A percentile compares a stretch with the other conserved stretches of the same genome.
phyloP scores from a whole-genome alignment of 1,140 invertebrate species.

The Pseudomyrmex sp. region DNA sequence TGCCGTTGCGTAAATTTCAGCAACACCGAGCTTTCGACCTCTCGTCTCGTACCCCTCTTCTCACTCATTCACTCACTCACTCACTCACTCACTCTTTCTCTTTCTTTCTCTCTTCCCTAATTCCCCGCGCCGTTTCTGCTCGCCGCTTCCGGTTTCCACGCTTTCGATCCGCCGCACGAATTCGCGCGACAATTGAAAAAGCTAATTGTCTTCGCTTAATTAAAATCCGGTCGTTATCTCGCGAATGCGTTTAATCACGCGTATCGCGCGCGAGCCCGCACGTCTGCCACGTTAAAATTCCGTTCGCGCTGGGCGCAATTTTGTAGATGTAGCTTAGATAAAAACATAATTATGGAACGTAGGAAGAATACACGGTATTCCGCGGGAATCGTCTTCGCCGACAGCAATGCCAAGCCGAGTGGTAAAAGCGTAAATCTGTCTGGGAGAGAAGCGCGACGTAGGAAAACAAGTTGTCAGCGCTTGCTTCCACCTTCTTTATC shows the following conservation, averaged over 20 bases:
- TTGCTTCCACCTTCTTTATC: conserved; percentile 39
- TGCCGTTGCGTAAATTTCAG: conserved; percentile 77
- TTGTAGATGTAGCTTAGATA: conserved; percentile 49
- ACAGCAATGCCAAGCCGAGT: conserved; percentile 5
- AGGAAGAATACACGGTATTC: conserved; percentile 17
- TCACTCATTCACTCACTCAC: no score
- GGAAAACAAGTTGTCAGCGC: conserved; percentile 58
- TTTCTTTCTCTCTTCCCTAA: background rate
- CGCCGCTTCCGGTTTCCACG: conserved; percentile 23
- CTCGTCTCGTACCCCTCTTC: background rate
- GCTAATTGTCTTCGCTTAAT: conserved; percentile 61
- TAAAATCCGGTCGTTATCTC: conserved; percentile 57
- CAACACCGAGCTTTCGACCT: conserved; percentile 68
- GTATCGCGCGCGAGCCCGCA: conserved; percentile 45
- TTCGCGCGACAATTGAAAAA: conserved; percentile 56
- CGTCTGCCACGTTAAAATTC: conserved; percentile 46
- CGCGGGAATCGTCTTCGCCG: conserved; percentile 39
- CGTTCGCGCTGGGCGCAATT: conserved; percentile 24
- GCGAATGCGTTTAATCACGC: conserved; percentile 53
- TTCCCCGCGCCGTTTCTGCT: conserved; percentile 11
- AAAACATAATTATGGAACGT: conserved; percentile 58
- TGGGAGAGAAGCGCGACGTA: conserved; percentile 17
- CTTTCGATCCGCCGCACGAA: conserved; percentile 51
- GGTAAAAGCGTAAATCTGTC: conserved; percentile 46
- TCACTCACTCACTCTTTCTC: conserved; percentile 6